Base-by-base conservation (phyloP, 2,797 vertebrate genomes). In the Knipowitschia caucasica region DNA sequence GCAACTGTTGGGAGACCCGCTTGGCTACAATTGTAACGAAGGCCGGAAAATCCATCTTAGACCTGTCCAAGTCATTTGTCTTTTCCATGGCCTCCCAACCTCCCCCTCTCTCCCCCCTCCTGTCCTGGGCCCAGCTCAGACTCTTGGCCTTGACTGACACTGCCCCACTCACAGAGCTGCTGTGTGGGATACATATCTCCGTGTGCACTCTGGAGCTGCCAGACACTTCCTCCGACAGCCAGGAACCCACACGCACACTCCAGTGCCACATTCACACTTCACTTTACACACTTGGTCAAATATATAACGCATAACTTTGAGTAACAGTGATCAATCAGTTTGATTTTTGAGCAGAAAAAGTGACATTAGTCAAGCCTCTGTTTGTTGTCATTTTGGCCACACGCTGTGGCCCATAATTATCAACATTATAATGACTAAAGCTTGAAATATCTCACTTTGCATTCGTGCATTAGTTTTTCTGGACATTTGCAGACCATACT, bases 41-140 rank as follows among this genome's bases (percentile, higher is more conserved):
- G 67, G 73, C 81, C 83, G 80, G 78, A 77, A 83, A 79, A 86
- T 85, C 72, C 64, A 83, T 85, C 78, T 81, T 69, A 73, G 71
- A 67, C 77, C 83, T 78, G 80, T 78, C 77, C 60, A 68, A 85
- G 75, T 66, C 75, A 83, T 85, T 86, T 76, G 80, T 82, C 82
- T 47, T 44, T 67, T 75, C 52, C 38, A 14, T 33, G 67, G 66
- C 74, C 80, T 80, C 80, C 77, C 74, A 83, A 73, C 53, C 34
- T 60, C 50, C 53, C 61, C 56, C 31, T 59, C 62, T 55, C 44
- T 67, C 6, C 3, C 57, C 43, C 44, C n/a, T 27, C 17, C 62
- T 53, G 43, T 25, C 64, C 59, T 56, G 46, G 56, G 64, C 30
- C 55, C 7, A 56, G 74, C 63, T 62, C 58, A 44, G 24, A 27